Evolutionary conservation across 2,888 invertebrate species (phyloP), one percentile per base, ranked within the genome.

Genomic region (Aporophyla lueneburgensis): DNA sequence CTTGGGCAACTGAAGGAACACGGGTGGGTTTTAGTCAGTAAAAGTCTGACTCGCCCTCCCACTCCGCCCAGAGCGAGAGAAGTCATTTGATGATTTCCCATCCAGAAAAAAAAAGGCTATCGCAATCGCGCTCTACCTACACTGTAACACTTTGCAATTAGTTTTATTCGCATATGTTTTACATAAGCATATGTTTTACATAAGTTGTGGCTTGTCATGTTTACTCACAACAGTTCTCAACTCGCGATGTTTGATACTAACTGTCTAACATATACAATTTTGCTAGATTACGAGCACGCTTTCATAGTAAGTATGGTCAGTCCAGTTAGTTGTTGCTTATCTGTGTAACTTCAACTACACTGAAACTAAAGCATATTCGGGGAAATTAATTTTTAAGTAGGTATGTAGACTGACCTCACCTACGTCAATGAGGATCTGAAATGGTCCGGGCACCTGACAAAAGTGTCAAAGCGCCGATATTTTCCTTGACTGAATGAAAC

Each of bases 181-280:
- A 73, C 46, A 24, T 51, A 46, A 49, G 49, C 33, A 12, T 49
- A 49, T 63, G 71, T 53, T 79, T 80, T 21, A 53, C 74, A 58
- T 58, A 40, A 78, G 51, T 67, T 51, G 24, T 82, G 14, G 40
- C 66, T 24, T 49, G 51, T 67, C 66, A 82, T 67, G 54, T 61
- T 82, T 76, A 78, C 59, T 61, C 65, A 61, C n/a, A 76, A 75
- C 65, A 40, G 24, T 49, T 43, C 43, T 58, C 54, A 66, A 66
- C 61, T 76, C 77, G 21, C 59, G 12, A 43, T 66, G 77, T 62
- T 68, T 78, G 82, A 43, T 78, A 19, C 40, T 16, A 81, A 66
- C 83, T 83, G 68, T 76, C 62, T 54, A 77, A 79, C 58, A 46
- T 77, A 59, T 21, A 69, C 66, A 51, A 82, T 67, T 67, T 76